These are phyloP conservation scores for Dryobates pubescens DNA, from an alignment of 2,797 vertebrate genomes.

Conservation along the genomic window DNA sequence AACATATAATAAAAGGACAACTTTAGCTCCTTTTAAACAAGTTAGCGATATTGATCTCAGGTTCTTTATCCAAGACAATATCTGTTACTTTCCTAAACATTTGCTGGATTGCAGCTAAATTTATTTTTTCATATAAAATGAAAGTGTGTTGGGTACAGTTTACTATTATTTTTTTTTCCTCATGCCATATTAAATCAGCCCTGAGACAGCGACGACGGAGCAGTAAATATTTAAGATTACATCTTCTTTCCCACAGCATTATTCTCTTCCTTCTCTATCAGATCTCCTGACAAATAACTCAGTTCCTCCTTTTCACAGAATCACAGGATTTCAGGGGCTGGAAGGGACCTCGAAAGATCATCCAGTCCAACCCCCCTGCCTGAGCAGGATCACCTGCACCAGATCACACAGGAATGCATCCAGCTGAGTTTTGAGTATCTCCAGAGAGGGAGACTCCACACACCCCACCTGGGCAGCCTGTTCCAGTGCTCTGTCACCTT, in stretches of 20 bases:
- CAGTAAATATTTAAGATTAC: constrained; percentile 73
- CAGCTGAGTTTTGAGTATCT: too few species aligned
- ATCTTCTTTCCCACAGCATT: constrained; percentile 61
- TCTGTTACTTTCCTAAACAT: constrained; percentile 51
- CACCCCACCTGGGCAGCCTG: too few species aligned
- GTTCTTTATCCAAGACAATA: constrained; percentile 46
- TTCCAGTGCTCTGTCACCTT: too few species aligned
- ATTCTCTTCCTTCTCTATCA: constrained; percentile 59
- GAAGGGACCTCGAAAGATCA: too few species aligned
- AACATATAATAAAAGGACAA: constrained; percentile 39
- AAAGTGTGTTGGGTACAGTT: constrained; percentile 45
- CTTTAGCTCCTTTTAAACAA: constrained; percentile 53
- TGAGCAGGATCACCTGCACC: too few species aligned
- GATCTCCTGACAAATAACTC: constrained; percentile 48
- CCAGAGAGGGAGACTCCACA: too few species aligned
- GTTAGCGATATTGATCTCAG: constrained; percentile 52
- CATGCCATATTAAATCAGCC: constrained; percentile 61
- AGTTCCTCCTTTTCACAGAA: background rate
- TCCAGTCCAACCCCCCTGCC: too few species aligned
- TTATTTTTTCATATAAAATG: constrained; percentile 66
- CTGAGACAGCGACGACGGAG: constrained; percentile 47
- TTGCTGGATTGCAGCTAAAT: constrained; percentile 54
- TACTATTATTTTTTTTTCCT: background rate
- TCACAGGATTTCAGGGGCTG: too few species aligned
- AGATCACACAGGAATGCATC: too few species aligned